Percentiles rank a stretch among this genome's conserved stretches.
Conservation (phyloP, 1,140 invertebrate species). For the Mactra quadrangularis region DNA sequence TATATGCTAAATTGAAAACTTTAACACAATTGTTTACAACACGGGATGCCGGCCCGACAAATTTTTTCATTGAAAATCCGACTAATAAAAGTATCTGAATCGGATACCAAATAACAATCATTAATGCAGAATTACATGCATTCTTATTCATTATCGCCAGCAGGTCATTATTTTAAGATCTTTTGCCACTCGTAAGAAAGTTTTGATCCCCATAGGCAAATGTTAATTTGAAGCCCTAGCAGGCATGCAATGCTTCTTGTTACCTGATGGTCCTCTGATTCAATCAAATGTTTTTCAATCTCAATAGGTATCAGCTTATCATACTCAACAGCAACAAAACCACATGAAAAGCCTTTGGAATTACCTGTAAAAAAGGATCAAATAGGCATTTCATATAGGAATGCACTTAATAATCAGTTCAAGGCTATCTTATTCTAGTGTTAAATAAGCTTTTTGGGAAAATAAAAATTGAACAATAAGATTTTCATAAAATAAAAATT, state of each 20-base stretch:
- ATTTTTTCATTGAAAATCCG: too few relatives aligned
- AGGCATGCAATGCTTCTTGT: slow-evolving; percentile 57
- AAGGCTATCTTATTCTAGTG: neutral
- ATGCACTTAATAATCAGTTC: neutral
- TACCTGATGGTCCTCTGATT: slow-evolving; percentile 1
- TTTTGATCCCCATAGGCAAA: too few relatives aligned
- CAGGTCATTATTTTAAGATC: too few relatives aligned
- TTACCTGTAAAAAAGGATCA: slow-evolving; percentile 1
- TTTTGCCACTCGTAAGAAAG: too few relatives aligned
- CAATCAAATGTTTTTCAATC: slow-evolving; percentile 21
- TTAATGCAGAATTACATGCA: too few relatives aligned
- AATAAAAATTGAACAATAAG: neutral
- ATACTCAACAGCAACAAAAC: slow-evolving; percentile 15
- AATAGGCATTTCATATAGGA: neutral
- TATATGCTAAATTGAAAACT: too few relatives aligned
- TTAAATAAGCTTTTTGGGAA: neutral
- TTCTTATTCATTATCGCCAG: too few relatives aligned
- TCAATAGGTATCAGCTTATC: slow-evolving; percentile 27
- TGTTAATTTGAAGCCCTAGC: too few relatives aligned
- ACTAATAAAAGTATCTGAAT: too few relatives aligned
- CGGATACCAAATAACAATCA: too few relatives aligned
- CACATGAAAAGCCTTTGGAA: neutral
- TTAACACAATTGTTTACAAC: too few relatives aligned
- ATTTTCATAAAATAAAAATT: neutral
- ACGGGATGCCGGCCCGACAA: too few relatives aligned